Evolutionary conservation across 2,113 vertebrate species (phyloP).

Genomic region (Scolopax mira): DNA sequence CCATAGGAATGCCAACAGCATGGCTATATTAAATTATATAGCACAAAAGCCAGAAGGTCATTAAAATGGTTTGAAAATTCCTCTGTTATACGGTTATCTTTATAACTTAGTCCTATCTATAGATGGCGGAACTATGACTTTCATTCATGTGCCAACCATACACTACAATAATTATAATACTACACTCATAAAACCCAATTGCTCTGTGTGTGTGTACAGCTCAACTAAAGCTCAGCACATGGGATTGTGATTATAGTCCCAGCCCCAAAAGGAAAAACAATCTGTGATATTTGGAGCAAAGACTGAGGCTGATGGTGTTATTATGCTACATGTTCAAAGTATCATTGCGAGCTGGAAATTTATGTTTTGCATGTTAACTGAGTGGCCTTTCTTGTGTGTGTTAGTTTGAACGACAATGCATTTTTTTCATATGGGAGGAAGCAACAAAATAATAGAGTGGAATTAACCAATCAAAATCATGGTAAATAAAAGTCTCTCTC

Average conservation of each 20-base stretch:
- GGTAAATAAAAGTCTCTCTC: constrained; percentile 65
- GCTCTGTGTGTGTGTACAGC: accelerated
- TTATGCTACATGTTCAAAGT: background rate
- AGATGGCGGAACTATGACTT: background rate
- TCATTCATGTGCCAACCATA: background rate
- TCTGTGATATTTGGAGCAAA: background rate
- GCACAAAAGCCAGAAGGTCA: background rate
- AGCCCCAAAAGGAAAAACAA: background rate
- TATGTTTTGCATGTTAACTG: background rate
- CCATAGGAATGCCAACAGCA: background rate
- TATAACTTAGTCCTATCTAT: background rate
- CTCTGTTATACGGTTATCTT: background rate
- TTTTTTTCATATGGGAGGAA: constrained; percentile 62
- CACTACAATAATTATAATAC: constrained; percentile 6
- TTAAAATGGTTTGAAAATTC: constrained; percentile 10
- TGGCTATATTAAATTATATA: background rate
- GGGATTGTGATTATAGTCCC: background rate
- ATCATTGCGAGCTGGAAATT: constrained; percentile 36
- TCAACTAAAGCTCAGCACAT: background rate
- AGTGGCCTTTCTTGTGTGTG: background rate
- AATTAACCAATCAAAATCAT: constrained; percentile 61
- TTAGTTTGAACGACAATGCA: constrained; percentile 8
- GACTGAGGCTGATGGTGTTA: background rate
- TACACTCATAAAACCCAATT: background rate
- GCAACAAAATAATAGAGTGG: constrained; percentile 56